These are phyloP conservation scores for Trichonephila clavipes DNA, from an alignment of 1,140 invertebrate genomes.

Conservation along the genomic window DNA sequence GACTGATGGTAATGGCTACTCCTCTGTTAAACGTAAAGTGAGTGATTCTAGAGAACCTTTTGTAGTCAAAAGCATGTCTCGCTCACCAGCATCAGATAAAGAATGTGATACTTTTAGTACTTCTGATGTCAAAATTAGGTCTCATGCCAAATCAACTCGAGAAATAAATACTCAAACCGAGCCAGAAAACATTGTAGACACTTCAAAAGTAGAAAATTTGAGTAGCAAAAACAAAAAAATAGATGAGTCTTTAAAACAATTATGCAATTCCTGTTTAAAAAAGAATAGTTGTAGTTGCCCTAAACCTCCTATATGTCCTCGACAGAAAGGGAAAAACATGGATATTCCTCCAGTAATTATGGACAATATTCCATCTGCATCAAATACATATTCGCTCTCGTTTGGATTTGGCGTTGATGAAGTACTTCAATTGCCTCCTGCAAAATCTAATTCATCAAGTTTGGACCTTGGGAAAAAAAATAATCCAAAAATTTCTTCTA, in stretches of 20 bases:
- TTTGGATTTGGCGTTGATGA: slow-evolving; percentile 68
- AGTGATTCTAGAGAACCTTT: slow-evolving; percentile 19
- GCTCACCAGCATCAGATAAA: not conserved
- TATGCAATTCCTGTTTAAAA: slow-evolving; percentile 16
- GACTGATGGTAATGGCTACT: not conserved
- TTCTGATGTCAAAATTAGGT: slow-evolving; percentile 40
- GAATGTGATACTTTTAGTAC: slow-evolving; percentile 1
- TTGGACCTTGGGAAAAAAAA: not conserved
- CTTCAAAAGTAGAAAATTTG: slow-evolving; percentile 1
- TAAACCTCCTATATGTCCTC: not conserved
- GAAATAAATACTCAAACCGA: slow-evolving; percentile 74
- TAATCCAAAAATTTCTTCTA: too few relatives aligned
- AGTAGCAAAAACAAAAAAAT: not conserved
- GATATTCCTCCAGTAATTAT: slow-evolving; percentile 70
- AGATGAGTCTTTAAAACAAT: not conserved
- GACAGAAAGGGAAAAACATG: slow-evolving; percentile 12
- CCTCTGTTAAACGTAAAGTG: slow-evolving; percentile 38
- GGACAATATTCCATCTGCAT: slow-evolving; percentile 32
- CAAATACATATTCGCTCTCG: slow-evolving; percentile 22
- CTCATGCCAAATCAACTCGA: slow-evolving; percentile 52
- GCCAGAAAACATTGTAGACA: not conserved
- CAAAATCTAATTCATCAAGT: not conserved
- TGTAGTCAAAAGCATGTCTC: not conserved
- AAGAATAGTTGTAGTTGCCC: slow-evolving; percentile 39
- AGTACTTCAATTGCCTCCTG: slow-evolving; percentile 28